Base-by-base conservation (phyloP, 37 sponge, comb jelly and placozoan species). In the Aplysina aerophoba region DNA sequence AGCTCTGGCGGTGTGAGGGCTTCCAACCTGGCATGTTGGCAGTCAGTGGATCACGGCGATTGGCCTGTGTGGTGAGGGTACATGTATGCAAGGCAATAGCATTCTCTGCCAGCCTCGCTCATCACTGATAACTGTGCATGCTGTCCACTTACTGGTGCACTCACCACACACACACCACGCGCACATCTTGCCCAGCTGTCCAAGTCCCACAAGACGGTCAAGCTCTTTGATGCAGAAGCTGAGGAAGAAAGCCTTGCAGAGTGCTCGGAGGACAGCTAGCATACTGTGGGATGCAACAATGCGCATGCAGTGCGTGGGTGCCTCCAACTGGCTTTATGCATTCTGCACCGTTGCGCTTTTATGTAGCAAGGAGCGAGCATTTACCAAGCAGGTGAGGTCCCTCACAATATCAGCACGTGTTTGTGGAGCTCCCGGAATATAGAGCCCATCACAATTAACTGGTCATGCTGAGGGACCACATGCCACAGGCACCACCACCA, bases 221-320 rank as follows among this genome's bases (percentile, higher is more conserved):
- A 83, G n/a, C 78, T 89, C 40, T 93, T 89, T 89, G 92, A 92
- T 83, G 89, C 83, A 17, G 92, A 92, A 41, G 83, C 82, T 17
- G 89, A 88, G n/a, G 83, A 85, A 17, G 92, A 92, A n/a, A 55
- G 24, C 12, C 25, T 40, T 40, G 50, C 37, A 19, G 21, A 75
- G 40, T 37, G 22, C 20, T 39, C 39, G 0, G 40, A 15, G 11
- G 27, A 62, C 28, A n/a, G 28, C 64, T 62, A 44, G 64, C 28
- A 62, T 11, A 62, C 17, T 58, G 15, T 17, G 15, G 15, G 59
- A 58, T 15, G 15, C 59, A 58, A 20, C 17, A 58, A 20, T 58
- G 15, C 59, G n/a, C n/a, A n/a, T n/a, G n/a, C n/a, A n/a, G n/a
- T n/a, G n/a, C n/a, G n/a, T n/a, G n/a, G n/a, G n/a, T n/a, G n/a